Percentiles rank a stretch among this genome's conserved stretches.
phyloP scores from a whole-genome alignment of 2,113 vertebrate species.

The Perca flavescens region DNA sequence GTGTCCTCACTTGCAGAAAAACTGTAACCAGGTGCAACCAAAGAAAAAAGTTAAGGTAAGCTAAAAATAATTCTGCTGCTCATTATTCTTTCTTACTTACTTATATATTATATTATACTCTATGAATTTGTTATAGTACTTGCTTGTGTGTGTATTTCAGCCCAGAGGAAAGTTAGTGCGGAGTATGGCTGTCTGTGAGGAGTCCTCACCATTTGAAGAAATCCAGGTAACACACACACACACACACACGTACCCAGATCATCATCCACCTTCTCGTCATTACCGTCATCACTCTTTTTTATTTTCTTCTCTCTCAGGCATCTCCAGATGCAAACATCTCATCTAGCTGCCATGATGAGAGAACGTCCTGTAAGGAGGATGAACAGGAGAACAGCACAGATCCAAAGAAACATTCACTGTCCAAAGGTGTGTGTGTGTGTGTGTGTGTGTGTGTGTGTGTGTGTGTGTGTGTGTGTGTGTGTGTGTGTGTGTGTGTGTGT shows the following conservation, averaged over 20 bases:
- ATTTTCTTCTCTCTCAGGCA: slow-evolving; percentile 78
- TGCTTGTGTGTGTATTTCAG: slow-evolving; percentile 80
- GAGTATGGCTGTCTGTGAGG: slow-evolving; percentile 92
- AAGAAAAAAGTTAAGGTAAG: slow-evolving; percentile 82
- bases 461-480: slow-evolving; percentile 72
- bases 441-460: slow-evolving; percentile 22
- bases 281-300: slow-evolving; percentile 7
- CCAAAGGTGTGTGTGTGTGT: slow-evolving; percentile 88
- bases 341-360: slow-evolving; percentile 87
- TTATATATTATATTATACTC: slow-evolving; percentile 53
- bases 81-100: slow-evolving; percentile 62
- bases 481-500: slow-evolving; percentile 72
- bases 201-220: slow-evolving; percentile 84
- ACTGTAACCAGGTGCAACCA: slow-evolving; percentile 72
- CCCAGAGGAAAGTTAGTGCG: slow-evolving; percentile 92
- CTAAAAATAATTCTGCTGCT: slow-evolving; percentile 52
- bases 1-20: slow-evolving; percentile 61
- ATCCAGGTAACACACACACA: slow-evolving; percentile 85
- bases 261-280: slow-evolving; percentile 6
- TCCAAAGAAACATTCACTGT: slow-evolving; percentile 89
- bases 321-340: slow-evolving; percentile 86
- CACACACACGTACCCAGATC: background rate
- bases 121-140: slow-evolving; percentile 56
- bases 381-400: slow-evolving; percentile 89
- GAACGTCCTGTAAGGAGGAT: slow-evolving; percentile 87